These are phyloP conservation scores for Tachyglossus aculeatus DNA, from an alignment of 2,797 vertebrate genomes.

Conservation along the genomic window DNA sequence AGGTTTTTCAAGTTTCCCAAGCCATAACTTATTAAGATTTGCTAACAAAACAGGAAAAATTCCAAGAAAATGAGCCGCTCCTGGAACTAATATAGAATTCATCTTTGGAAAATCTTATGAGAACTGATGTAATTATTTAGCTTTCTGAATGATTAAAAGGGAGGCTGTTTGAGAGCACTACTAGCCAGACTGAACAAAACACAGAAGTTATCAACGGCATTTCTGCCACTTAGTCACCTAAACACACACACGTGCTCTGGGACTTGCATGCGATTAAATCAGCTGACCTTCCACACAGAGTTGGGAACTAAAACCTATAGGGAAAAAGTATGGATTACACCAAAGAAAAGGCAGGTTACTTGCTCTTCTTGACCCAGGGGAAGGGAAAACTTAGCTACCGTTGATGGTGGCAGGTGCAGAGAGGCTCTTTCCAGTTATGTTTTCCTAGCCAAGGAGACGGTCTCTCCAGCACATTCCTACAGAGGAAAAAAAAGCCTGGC, in stretches of 20 bases:
- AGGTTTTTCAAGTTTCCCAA: slow-evolving; percentile 44
- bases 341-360: not conserved
- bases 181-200: slow-evolving; percentile 33
- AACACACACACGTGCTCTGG: slow-evolving; percentile 9
- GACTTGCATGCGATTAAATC: not conserved
- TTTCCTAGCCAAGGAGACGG: no score
- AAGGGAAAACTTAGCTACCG: not conserved
- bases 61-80: slow-evolving; percentile 54
- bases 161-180: slow-evolving; percentile 24
- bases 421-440: no score
- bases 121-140: slow-evolving; percentile 61
- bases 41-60: slow-evolving; percentile 43
- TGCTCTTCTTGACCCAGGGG: slow-evolving; percentile 6
- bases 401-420: no score
- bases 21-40: slow-evolving; percentile 53
- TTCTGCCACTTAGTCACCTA: slow-evolving; percentile 2
- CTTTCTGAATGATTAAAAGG: slow-evolving; percentile 59
- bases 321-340: not conserved
- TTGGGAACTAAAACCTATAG: not conserved
- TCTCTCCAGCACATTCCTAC: no score
- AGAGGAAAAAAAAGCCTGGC: no score
- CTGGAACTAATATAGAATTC: slow-evolving; percentile 49
- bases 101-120: slow-evolving; percentile 60
- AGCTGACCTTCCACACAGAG: not conserved
- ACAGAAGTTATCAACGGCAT: slow-evolving; percentile 42